phyloP scores from a whole-genome alignment of 1,140 invertebrate species.

The Heliconius eleuchia region DNA sequence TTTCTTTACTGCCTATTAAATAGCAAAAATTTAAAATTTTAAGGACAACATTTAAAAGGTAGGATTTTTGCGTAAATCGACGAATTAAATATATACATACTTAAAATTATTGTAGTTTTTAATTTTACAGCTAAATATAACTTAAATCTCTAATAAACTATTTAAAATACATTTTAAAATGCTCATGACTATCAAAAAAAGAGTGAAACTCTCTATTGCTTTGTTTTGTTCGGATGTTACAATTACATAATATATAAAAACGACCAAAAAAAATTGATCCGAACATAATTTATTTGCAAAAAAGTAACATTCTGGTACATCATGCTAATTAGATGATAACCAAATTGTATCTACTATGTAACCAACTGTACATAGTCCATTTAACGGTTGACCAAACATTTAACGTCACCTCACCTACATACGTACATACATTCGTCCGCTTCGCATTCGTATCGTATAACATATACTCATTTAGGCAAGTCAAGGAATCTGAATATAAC shows the following conservation, averaged over 20 bases:
- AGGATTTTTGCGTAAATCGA: neutral
- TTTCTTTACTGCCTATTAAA: slow-evolving; percentile 40
- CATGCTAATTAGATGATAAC: neutral
- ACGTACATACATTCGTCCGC: slow-evolving; percentile 42
- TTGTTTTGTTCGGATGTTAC: too few species aligned
- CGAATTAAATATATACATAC: neutral
- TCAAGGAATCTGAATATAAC: slow-evolving; percentile 66
- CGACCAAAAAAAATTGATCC: too few species aligned
- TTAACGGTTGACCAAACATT: slow-evolving; percentile 21
- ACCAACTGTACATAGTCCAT: slow-evolving; percentile 14
- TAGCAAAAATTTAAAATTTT: slow-evolving; percentile 33
- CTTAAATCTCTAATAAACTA: too few species aligned
- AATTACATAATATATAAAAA: too few species aligned
- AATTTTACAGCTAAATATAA: neutral
- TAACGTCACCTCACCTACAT: slow-evolving; percentile 38
- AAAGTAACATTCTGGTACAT: neutral
- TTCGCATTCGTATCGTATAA: slow-evolving; percentile 60
- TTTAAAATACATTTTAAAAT: too few species aligned
- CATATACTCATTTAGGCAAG: slow-evolving; percentile 63
- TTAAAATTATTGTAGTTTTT: neutral
- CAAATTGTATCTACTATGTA: neutral
- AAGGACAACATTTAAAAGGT: slow-evolving; percentile 24
- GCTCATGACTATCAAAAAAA: neutral
- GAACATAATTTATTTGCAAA: neutral
- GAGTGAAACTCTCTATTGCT: too few species aligned